Percentiles rank a stretch among this genome's conserved stretches.
Conservation (phyloP, 2,888 invertebrate genomes). For the Synanthedon andrenaeformis region DNA sequence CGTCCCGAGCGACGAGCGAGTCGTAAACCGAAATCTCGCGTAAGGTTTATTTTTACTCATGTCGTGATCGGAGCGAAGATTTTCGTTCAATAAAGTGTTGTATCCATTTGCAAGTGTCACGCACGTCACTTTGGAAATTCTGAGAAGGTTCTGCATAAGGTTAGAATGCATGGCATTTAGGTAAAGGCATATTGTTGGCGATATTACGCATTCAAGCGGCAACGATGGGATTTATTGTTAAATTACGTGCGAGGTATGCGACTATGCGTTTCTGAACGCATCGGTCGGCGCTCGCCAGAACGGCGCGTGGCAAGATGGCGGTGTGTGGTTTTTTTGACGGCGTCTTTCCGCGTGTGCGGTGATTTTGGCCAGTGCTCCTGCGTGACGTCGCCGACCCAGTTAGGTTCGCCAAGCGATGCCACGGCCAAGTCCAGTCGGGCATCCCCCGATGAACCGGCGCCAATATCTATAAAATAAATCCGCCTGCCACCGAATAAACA, state of each 20-base stretch:
- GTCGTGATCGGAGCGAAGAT: background rate
- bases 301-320: slow-evolving; percentile 55
- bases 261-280: slow-evolving; percentile 15
- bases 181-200: slow-evolving; percentile 52
- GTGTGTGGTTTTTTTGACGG: slow-evolving; percentile 37
- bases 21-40: slow-evolving; percentile 19
- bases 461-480: slow-evolving; percentile 72
- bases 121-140: slow-evolving; percentile 15
- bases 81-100: background rate
- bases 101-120: background rate
- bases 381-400: slow-evolving; percentile 64
- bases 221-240: slow-evolving; percentile 62
- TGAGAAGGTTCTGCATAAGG: slow-evolving; percentile 32
- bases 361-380: slow-evolving; percentile 64
- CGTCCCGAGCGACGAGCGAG: slow-evolving; percentile 4
- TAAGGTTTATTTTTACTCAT: background rate
- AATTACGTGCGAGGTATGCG: slow-evolving; percentile 50
- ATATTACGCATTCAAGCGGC: slow-evolving; percentile 52
- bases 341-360: slow-evolving; percentile 59
- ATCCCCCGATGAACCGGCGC: slow-evolving; percentile 67
- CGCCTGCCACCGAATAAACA: slow-evolving; percentile 47
- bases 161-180: slow-evolving; percentile 43
- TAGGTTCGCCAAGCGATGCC: slow-evolving; percentile 65
- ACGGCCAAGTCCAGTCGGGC: slow-evolving; percentile 67
- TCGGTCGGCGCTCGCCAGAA: slow-evolving; percentile 33